Evolutionary conservation across 2,113 vertebrate genomes (phyloP).

Genomic region (Myrmecobius fasciatus): DNA sequence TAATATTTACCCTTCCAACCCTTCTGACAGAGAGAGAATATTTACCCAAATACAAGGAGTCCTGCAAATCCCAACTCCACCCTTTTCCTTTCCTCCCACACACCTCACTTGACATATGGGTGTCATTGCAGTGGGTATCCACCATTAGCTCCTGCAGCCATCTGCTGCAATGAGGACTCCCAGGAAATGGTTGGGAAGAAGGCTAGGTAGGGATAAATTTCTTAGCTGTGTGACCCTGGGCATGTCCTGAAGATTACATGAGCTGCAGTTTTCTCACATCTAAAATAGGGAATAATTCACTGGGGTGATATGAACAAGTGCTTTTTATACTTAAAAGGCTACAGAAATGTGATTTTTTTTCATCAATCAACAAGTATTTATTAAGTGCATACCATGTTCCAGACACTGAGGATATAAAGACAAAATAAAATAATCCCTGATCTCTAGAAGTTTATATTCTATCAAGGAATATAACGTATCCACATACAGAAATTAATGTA

Average conservation of each 20-base stretch:
- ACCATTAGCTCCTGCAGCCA: neutral
- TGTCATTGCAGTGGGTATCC: neutral
- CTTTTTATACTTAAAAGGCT: neutral
- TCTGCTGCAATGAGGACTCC: neutral
- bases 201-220: neutral
- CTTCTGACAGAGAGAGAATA: neutral
- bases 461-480: neutral
- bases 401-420: neutral
- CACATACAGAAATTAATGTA: neutral
- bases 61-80: neutral
- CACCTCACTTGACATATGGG: neutral
- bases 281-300: neutral
- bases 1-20: slow-evolving; percentile 44
- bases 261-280: neutral
- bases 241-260: neutral
- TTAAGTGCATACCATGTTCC: neutral
- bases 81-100: neutral
- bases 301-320: neutral
- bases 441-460: neutral
- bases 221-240: neutral
- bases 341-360: neutral
- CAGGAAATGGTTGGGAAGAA: neutral
- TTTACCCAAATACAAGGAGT: slow-evolving; percentile 46
- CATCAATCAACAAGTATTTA: neutral
- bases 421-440: neutral